phyloP scores from a whole-genome alignment of 2,113 vertebrate genomes.

The Zapornia atra region DNA sequence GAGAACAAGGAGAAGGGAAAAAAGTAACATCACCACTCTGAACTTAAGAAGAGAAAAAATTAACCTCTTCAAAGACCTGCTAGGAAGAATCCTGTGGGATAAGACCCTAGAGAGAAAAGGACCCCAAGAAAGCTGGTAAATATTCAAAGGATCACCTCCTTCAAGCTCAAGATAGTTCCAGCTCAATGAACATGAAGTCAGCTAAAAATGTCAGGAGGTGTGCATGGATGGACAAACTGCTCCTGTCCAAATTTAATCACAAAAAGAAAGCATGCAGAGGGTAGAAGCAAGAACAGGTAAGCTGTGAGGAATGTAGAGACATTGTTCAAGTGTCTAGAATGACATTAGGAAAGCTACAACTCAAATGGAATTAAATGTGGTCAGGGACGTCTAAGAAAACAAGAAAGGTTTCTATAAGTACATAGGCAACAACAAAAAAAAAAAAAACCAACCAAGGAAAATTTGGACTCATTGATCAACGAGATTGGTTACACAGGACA shows the following conservation, averaged over 20 bases:
- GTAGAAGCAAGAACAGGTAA: neutral
- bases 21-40: neutral
- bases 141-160: neutral
- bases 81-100: neutral
- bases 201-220: neutral
- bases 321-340: neutral
- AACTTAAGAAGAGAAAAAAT: neutral
- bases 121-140: neutral
- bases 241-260: neutral
- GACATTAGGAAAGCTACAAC: neutral
- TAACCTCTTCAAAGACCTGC: neutral
- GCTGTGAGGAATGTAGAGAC: neutral
- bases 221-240: neutral
- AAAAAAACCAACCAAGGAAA: neutral
- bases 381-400: neutral
- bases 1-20: neutral
- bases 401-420: neutral
- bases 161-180: neutral
- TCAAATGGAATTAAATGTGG: neutral
- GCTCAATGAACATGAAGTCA: neutral
- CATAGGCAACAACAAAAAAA: neutral
- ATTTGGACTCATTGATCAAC: neutral
- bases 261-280: neutral
- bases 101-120: neutral
- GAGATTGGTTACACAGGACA: neutral